These are phyloP conservation scores for Grantiella picta DNA, from an alignment of 2,113 vertebrate species.

Conservation along the genomic window DNA sequence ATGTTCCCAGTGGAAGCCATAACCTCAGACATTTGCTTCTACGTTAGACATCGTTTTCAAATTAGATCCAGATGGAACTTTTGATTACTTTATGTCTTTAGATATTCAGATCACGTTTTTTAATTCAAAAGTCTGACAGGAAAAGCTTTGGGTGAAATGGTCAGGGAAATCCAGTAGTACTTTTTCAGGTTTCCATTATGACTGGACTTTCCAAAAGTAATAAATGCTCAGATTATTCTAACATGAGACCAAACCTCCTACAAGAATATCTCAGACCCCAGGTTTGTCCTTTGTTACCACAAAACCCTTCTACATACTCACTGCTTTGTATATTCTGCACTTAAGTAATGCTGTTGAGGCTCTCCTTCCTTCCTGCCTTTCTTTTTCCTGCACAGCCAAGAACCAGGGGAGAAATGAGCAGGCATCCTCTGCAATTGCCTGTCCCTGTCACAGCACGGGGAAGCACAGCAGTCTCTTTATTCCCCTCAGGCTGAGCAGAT, in stretches of 20 bases:
- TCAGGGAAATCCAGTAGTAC: background rate
- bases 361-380: background rate
- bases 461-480: background rate
- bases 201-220: background rate
- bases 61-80: conserved; percentile 10
- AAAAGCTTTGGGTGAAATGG: background rate
- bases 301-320: background rate
- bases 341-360: background rate
- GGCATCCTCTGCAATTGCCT: background rate
- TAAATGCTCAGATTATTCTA: background rate
- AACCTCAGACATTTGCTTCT: conserved; percentile 28
- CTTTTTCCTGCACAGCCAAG: background rate
- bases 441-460: rapidly evolving
- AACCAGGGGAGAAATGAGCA: rapidly evolving
- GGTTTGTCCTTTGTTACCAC: background rate
- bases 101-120: background rate
- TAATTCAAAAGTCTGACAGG: background rate
- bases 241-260: background rate
- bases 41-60: background rate
- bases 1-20: background rate
- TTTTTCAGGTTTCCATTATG: background rate
- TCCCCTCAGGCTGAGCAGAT: background rate
- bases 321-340: background rate
- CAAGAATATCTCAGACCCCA: background rate
- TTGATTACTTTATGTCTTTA: background rate